Evolutionary conservation across 1,140 invertebrate species (phyloP), one percentile per base, ranked within the genome.

Genomic region (Trypoxylus dichotomus): DNA sequence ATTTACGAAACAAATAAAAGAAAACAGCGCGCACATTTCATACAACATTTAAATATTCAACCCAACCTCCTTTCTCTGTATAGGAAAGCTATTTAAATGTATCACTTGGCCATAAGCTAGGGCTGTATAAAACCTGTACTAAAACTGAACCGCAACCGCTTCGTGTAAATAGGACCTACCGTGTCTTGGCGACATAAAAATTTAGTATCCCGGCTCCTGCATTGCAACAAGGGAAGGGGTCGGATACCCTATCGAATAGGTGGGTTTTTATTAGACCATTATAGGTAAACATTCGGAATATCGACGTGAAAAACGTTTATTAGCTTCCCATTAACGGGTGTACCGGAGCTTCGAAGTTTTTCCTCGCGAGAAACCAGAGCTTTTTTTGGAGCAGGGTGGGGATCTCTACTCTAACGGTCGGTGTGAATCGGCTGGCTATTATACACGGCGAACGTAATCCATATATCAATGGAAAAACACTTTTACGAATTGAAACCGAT

Each of bases 221-320:
- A 58, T n/a, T 19, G 47, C 42, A 15, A 8, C 42, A 15, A 13
- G 21, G 47, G 47, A 58, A 21, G 47, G 15, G 6, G 5, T 13
- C 21, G 7, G 7, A 11, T 58, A 11, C 21, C 2, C 47, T 58
- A 6, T 3, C 47, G 47, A 21, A 58, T 58, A 58, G 47, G 21
- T 58, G 15, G 47, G 21, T 19, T 58, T 58, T 58, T 58, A 58
- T 58, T 58, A 58, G 47, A 11, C 47, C 47, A 58, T 58, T 58
- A 58, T 58, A 58, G 47, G 47, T 58, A 58, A 58, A 58, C 47
- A 58, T 58, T 58, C 47, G 47, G 47, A 58, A 58, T 58, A 58
- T 58, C 47, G 47, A 58, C 15, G 21, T 21, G 47, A 58, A 58
- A 21, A 10, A 58, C 47, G 47, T 58, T 58, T 58, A 58, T 58